Evolutionary conservation across 2,888 invertebrate species (phyloP), one percentile per base, ranked within the genome.

Genomic region (Bellardia bayeri): DNA sequence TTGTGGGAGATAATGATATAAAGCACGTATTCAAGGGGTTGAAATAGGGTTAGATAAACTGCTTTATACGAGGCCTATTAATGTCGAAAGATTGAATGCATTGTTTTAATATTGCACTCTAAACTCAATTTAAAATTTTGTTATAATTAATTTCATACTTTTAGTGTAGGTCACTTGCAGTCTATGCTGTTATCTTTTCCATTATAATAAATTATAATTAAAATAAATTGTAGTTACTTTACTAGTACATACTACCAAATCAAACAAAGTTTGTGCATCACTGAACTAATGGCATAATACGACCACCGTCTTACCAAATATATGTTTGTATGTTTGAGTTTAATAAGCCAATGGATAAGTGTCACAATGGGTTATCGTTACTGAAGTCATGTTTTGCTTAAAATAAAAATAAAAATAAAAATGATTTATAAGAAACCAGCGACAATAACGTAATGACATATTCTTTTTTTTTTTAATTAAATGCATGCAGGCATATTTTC

Each of bases 341-440:
- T 68, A 79, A 56, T 79, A 81, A 87, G 76, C 61, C 87, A 76
- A 66, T 81, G 66, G 76, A 76, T 81, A 83, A 84, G 81, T 87
- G 84, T 74, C 84, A 87, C 87, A 81, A 69, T 84, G 81, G 81
- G 87, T 81, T 87, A 84, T 82, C 81, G 63, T 66, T 84, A 74
- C 78, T 78, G 74, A 3, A 74, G 81, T 82, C 87, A 82, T 84
- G 81, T 78, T 87, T 87, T 81, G 74, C 54, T 64, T 49, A 72
- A 82, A 42, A 56, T n/a, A 8, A 66, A 84, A 87, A 81, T 83
- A 71, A 72, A 82, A 42, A 56, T n/a, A 8, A 66, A 84, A 87
- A 81, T 83, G 76, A 87, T 83, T 83, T 83, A 80, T 81, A 76
- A 66, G 54, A 72, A 45, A 68, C 11, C 42, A 23, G 58, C n/a